Percentiles rank a stretch among this genome's conserved stretches.
Evolutionary conservation across 2,888 invertebrate genomes (phyloP).

Genomic region (Eueremaeus valkanovi): DNA sequence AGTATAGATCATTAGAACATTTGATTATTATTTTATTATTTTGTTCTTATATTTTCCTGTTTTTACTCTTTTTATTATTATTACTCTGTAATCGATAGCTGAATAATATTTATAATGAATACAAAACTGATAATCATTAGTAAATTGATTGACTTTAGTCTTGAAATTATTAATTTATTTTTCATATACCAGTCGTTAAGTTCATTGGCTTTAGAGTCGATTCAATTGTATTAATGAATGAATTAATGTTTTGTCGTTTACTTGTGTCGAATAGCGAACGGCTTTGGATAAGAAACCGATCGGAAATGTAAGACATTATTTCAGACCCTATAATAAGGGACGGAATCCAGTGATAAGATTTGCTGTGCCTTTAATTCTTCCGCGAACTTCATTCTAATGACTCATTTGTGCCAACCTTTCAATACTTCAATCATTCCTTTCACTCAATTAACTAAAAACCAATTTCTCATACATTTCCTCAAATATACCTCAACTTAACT

Average conservation of each 20-base stretch:
- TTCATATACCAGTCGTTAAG: background rate
- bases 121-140: too few species aligned
- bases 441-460: background rate
- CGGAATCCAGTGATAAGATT: slow-evolving; percentile 35
- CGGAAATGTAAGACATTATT: slow-evolving; percentile 29
- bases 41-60: background rate
- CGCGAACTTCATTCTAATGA: slow-evolving; percentile 23
- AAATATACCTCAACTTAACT: background rate
- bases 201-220: background rate
- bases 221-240: background rate
- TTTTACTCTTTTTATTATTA: too few species aligned
- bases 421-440: background rate
- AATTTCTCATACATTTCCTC: background rate
- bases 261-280: slow-evolving; percentile 1
- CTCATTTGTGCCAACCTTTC: slow-evolving; percentile 15
- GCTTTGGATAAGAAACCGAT: slow-evolving; percentile 35
- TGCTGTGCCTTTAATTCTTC: slow-evolving; percentile 36
- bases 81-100: too few species aligned
- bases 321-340: background rate
- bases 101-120: too few species aligned
- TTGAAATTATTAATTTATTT: too few species aligned
- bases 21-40: background rate
- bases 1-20: background rate
- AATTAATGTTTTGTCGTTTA: background rate
- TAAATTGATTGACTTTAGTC: too few species aligned